These are phyloP conservation scores for Chrysoperla carnea DNA, from an alignment of 1,140 invertebrate species.

Conservation along the genomic window DNA sequence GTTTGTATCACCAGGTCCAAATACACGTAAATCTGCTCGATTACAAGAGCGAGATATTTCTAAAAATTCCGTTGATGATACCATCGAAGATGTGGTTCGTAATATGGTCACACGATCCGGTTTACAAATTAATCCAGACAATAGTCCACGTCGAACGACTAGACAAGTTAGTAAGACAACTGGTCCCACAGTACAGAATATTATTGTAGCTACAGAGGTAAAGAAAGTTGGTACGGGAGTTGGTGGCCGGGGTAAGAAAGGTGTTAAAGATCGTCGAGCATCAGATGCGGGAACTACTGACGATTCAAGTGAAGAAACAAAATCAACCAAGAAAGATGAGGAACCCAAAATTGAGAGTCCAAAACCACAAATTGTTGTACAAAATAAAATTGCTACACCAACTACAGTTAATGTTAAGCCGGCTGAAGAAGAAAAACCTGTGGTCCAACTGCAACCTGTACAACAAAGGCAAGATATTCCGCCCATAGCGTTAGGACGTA, in stretches of 20 bases:
- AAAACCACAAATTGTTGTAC: slow-evolving; percentile 8
- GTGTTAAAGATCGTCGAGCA: slow-evolving; percentile 34
- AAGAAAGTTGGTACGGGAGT: slow-evolving; percentile 24
- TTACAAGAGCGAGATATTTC: slow-evolving; percentile 55
- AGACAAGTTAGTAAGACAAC: slow-evolving; percentile 22
- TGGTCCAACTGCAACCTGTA: slow-evolving; percentile 7
- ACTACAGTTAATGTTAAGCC: slow-evolving; percentile 6
- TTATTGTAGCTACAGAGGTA: slow-evolving; percentile 7
- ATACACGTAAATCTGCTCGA: slow-evolving; percentile 61
- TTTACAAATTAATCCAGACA: slow-evolving; percentile 15
- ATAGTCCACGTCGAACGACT: slow-evolving; percentile 20
- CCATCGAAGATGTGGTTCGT: slow-evolving; percentile 70
- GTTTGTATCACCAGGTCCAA: slow-evolving; percentile 35
- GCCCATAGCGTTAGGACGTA: slow-evolving; percentile 12
- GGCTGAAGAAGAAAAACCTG: slow-evolving; percentile 9
- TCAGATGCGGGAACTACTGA: slow-evolving; percentile 35
- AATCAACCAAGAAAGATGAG: slow-evolving; percentile 18
- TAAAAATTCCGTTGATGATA: slow-evolving; percentile 61
- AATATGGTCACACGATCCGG: slow-evolving; percentile 23
- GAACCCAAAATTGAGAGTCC: slow-evolving; percentile 20
- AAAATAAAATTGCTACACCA: neutral
- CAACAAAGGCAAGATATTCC: slow-evolving; percentile 8
- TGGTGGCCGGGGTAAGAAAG: slow-evolving; percentile 37
- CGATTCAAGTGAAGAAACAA: slow-evolving; percentile 34
- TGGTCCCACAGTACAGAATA: slow-evolving; percentile 12